Conservation (phyloP, 37 sponge, comb jelly and placozoan genomes). For the Beroe forskalii region DNA sequence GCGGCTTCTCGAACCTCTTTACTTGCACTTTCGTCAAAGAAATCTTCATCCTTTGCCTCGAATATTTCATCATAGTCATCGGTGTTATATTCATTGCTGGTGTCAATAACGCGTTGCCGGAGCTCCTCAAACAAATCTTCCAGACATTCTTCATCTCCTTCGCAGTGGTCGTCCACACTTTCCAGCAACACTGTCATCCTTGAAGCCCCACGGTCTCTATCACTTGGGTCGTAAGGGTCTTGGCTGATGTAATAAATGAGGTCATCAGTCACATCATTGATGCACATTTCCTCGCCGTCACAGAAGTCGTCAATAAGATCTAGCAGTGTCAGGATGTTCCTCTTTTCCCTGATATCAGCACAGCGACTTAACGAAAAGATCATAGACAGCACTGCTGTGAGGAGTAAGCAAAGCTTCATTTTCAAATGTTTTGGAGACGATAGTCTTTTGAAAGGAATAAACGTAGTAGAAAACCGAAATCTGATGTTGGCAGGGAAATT, state of each 20-base stretch:
- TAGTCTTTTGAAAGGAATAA: no score
- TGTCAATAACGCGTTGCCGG: background rate
- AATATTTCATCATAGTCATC: background rate
- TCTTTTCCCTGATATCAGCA: background rate
- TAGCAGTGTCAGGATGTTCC: background rate
- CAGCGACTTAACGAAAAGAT: background rate
- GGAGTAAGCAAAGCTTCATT: no score
- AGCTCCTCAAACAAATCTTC: background rate
- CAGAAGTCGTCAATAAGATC: background rate
- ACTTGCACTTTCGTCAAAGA: background rate
- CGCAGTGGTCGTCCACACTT: background rate
- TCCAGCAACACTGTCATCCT: conserved; percentile 14
- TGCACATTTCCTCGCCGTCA: background rate
- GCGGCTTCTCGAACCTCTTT: background rate
- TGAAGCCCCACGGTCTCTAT: background rate
- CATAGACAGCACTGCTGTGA: no score
- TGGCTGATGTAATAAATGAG: background rate
- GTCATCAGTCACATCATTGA: background rate
- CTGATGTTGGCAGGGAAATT: no score
- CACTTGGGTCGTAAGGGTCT: conserved; percentile 23
- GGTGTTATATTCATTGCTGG: background rate
- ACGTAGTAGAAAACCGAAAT: no score
- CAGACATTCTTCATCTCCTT: background rate
- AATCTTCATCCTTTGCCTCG: background rate
- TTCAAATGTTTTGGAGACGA: no score